Conservation (phyloP, 2,113 vertebrate species). For the Alligator sinensis region DNA sequence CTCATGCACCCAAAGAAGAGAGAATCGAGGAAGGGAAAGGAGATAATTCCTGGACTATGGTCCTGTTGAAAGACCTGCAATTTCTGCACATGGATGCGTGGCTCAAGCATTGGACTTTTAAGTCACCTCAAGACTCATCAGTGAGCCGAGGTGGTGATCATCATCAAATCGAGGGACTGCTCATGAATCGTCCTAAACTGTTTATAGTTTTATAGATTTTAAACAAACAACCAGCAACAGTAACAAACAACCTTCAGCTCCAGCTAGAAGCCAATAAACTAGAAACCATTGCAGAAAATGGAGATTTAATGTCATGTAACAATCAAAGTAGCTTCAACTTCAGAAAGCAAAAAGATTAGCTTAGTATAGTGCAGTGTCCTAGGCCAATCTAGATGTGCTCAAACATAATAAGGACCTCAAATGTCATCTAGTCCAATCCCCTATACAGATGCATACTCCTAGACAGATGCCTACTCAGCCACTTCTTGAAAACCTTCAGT, state of each 20-base stretch:
- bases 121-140: too few species aligned
- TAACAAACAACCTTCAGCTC: background rate
- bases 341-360: background rate
- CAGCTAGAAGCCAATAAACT: background rate
- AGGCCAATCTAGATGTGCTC: background rate
- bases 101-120: too few species aligned
- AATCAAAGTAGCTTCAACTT: background rate
- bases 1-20: background rate
- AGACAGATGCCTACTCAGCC: too few species aligned
- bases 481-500: too few species aligned
- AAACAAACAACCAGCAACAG: background rate
- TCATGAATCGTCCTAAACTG: background rate
- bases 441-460: background rate
- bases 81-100: too few species aligned
- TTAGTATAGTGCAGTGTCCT: background rate
- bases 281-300: background rate
- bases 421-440: background rate
- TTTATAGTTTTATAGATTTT: background rate
- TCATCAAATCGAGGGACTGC: too few species aligned
- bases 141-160: too few species aligned
- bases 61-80: too few species aligned
- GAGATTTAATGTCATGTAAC: background rate
- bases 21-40: too few species aligned
- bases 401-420: background rate
- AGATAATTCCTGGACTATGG: too few species aligned